phyloP scores from a whole-genome alignment of 2,113 vertebrate species.

The Desmodus rotundus region DNA sequence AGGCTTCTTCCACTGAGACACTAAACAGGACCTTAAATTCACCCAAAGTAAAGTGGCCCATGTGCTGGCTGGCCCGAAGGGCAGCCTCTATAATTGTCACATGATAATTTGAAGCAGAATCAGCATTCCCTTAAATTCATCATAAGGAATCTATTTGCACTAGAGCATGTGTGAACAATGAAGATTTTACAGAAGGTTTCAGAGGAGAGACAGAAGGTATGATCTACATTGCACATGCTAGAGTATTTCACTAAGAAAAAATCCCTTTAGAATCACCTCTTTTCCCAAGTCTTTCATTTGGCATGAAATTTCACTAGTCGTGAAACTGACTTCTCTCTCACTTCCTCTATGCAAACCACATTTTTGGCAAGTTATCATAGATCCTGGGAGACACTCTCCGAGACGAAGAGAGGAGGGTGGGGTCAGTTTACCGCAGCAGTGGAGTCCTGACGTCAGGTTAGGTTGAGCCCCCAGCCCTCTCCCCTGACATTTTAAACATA shows the following conservation, averaged over 20 bases:
- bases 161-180: background rate
- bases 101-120: background rate
- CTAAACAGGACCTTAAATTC: background rate
- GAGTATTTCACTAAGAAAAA: background rate
- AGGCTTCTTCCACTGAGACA: background rate
- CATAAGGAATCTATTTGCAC: background rate
- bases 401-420: background rate
- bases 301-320: background rate
- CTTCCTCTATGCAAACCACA: background rate
- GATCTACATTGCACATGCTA: background rate
- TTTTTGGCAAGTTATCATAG: background rate
- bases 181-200: conserved; percentile 34
- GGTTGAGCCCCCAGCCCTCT: background rate
- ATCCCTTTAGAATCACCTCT: background rate
- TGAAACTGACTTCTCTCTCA: background rate
- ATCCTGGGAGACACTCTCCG: background rate
- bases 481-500: background rate
- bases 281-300: background rate
- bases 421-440: background rate
- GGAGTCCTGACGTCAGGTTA: background rate
- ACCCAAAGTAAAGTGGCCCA: background rate
- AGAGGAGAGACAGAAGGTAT: background rate
- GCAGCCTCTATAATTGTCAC: background rate
- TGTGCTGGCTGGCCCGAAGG: background rate
- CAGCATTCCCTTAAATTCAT: background rate